Evolutionary conservation across 2,888 invertebrate species (phyloP), one percentile per base, ranked within the genome.

Genomic region (Agonopterix alstromeriana): DNA sequence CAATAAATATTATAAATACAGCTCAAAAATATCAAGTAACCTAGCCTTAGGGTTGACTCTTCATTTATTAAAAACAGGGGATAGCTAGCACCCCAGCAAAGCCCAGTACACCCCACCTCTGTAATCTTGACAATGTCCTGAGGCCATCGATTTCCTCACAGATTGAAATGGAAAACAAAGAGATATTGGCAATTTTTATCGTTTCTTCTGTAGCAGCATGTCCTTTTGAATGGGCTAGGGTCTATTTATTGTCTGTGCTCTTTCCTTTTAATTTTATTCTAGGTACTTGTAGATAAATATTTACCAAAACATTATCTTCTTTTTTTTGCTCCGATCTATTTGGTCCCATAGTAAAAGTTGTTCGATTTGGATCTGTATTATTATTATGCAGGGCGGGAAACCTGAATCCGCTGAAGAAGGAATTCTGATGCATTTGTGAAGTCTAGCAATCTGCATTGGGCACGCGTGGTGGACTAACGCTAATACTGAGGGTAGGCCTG

Each of bases 101-200:
- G 61, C 58, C 62, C 60, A 59, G 54, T 51, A 56, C 48, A 50
- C 53, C 67, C 75, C 63, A 49, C 42, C 48, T 56, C 10, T 62
- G 70, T 75, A 71, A 77, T 77, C 73, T 68, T 63, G 66, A 67
- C 70, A 67, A 69, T 66, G 66, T 73, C 85, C 73, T 51, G 56
- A 48, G 80, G 85, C 78, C 57, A 79, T 81, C 77, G 81, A 85
- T 84, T 78, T 76, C 77, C 77, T 70, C 55, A 27, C 71, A 74
- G 75, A 83, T 83, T 79, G 79, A 71, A 83, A 81, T 79, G 70
- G 75, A 73, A 84, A 84, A 83, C 82, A 82, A 79, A 73, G 71
- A 56, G 66, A 73, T 77, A 81, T 80, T 73, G 72, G 54, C 70
- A 74, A 72, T 75, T 71, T 66, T 67, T 65, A 54, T 60, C 48